Evolutionary conservation across 1,140 invertebrate species (phyloP), one percentile per base, ranked within the genome.

Genomic region (Psilanteris sp.): DNA sequence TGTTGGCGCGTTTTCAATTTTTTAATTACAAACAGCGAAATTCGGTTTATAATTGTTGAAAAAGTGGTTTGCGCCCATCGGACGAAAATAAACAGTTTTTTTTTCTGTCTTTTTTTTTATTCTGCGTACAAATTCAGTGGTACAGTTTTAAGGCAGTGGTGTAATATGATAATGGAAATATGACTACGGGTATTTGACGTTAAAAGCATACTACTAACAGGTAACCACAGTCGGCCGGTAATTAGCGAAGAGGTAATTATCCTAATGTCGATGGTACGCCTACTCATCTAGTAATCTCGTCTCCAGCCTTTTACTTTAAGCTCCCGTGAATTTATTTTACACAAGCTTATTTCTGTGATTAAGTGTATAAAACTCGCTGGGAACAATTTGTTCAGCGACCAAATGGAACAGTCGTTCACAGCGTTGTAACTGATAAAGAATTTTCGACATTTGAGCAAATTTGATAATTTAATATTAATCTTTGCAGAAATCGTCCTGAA

Each of bases 231-330:
- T 57, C 16, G 22, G 48, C 31, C 36, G 41, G 79, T 79, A 80
- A 81, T 81, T 82, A 80, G 59, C 68, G 61, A 50, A 67, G 61
- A 81, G 74, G 78, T 79, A 81, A 83, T 83, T 83, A 81, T 77
- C 48, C 22, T 81, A 81, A 80, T 80, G 75, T 62, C 59, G 46
- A 50, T 20, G 61, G 52, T 50, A 68, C 55, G 62, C 75, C 62
- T 77, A 68, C 55, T 72, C 75, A 54, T 72, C 46, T 57, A 48
- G 46, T 72, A 66, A 67, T 67, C 61, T 67, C 39, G 50, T 62
- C 52, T 22, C 36, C 54, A 27, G 55, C 73, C 59, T 77, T 77
- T 71, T 50, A 55, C 50, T 77, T 59, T 37, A 27, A 66, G 16
- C 44, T 48, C 34, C 54, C 27, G 20, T 48, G 54, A 55, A 67